These are phyloP conservation scores for Drosophila micromelanica DNA, from an alignment of 1,140 invertebrate genomes.

Conservation along the genomic window DNA sequence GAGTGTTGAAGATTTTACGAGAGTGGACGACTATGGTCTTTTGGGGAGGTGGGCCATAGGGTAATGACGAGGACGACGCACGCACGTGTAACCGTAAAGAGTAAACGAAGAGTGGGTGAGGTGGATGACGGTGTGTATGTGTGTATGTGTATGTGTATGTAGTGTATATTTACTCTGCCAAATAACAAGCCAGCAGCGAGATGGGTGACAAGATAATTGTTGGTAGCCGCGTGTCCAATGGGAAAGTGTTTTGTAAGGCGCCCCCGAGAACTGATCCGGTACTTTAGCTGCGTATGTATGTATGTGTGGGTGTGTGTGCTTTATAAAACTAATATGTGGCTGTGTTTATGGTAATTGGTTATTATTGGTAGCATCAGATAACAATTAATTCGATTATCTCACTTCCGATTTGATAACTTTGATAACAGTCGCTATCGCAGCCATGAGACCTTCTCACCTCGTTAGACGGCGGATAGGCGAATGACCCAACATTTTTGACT, in stretches of 20 bases:
- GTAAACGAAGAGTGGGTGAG: slow-evolving; percentile 51
- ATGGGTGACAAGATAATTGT: slow-evolving; percentile 76
- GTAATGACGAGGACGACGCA: slow-evolving; percentile 54
- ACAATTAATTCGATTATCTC: slow-evolving; percentile 14
- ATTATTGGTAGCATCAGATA: neutral
- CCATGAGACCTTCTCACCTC: slow-evolving; percentile 5
- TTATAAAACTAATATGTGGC: neutral
- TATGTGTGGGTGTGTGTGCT: neutral
- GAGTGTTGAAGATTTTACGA: slow-evolving; percentile 37
- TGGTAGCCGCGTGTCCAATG: slow-evolving; percentile 25
- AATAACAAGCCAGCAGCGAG: slow-evolving; percentile 61
- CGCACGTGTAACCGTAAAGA: slow-evolving; percentile 79
- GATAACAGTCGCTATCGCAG: slow-evolving; percentile 5
- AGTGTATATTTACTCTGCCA: slow-evolving; percentile 65
- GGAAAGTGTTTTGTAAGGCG: slow-evolving; percentile 45
- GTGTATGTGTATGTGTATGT: slow-evolving; percentile 13
- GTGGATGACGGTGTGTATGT: slow-evolving; percentile 16
- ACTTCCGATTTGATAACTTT: slow-evolving; percentile 1
- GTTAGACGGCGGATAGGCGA: slow-evolving; percentile 34
- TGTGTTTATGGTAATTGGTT: slow-evolving; percentile 1
- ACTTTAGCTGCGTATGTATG: slow-evolving; percentile 21
- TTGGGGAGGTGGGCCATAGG: slow-evolving; percentile 2
- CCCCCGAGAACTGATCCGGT: slow-evolving; percentile 27
- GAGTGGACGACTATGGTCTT: neutral
- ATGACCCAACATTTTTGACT: slow-evolving; percentile 75